Base-by-base conservation (phyloP, 1,140 invertebrate species). In the Leptopilina clavipes region DNA sequence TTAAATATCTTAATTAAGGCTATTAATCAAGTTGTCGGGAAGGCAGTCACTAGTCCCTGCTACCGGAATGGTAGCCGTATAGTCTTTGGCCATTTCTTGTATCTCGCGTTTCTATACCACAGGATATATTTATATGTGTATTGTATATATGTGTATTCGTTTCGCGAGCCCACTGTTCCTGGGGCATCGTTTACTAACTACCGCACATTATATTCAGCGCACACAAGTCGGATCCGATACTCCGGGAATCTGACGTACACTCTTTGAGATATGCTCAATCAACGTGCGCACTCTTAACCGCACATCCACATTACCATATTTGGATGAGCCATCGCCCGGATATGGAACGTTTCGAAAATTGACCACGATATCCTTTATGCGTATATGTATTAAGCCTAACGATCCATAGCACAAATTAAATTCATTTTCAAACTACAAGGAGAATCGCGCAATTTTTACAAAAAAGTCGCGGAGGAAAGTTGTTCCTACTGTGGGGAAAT, bases 1-100 rank as follows among this genome's bases (percentile, higher is more conserved):
- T 89, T 90, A 90, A 90, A 90, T 87, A 87, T 89, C 88, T 89
- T 90, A 89, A 90, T 90, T 90, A 89, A 89, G 85, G 86, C 88
- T 88, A 90, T 90, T 90, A 89, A 89, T 90, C 87, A 89, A 87
- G 85, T 85, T 87, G 87, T 88, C 87, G 86, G 82, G 85, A 84
- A 1, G 76, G 84, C 79, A 79, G 72, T 44, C 25, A 65, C 80
- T 11, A 22, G 54, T 11, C 5, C 0, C 80, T 75, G 80, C 84
- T 87, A 82, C 83, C 80, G 85, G 86, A 86, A 87, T 89, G 87
- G 88, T 86, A 88, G 81, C 84, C 25, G 25, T 31, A n/a, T 31
- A 77, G 75, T 75, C 75, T 65, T 1, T 5, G 80, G 80, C 82
- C 79, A 84, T 88, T 88, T 87, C 84, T 89, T 86, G 83, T 82